These are phyloP conservation scores for Lasioglossum leucozonium DNA, from an alignment of 2,888 invertebrate genomes.

Conservation along the genomic window DNA sequence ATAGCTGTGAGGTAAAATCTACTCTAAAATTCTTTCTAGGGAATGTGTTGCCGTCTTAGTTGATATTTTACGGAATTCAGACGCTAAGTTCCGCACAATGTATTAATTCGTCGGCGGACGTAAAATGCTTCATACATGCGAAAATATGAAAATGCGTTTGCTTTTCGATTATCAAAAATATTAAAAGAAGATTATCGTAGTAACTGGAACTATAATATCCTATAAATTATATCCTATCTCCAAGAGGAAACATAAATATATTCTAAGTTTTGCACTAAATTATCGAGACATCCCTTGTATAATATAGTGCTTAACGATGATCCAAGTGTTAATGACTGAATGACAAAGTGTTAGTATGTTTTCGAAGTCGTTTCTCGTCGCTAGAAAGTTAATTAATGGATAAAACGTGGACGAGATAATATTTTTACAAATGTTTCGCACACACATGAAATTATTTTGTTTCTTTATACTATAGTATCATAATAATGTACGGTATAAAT, in stretches of 20 bases:
- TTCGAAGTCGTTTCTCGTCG: conserved; percentile 27
- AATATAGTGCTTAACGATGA: conserved; percentile 36
- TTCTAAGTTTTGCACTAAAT: conserved; percentile 20
- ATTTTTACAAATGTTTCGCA: conserved; percentile 69
- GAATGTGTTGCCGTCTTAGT: conserved; percentile 24
- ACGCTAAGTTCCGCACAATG: background rate
- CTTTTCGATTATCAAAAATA: conserved; percentile 24
- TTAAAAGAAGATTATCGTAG: conserved; percentile 11
- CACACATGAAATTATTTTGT: conserved; percentile 62
- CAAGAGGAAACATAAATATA: background rate
- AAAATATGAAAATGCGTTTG: conserved; percentile 19
- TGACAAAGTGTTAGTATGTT: conserved; percentile 48
- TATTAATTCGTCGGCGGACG: background rate
- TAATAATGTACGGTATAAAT: conserved; percentile 69
- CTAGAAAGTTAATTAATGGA: conserved; percentile 51
- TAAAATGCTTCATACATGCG: background rate
- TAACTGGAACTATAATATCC: conserved; percentile 1
- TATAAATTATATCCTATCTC: conserved; percentile 13
- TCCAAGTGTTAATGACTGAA: conserved; percentile 49
- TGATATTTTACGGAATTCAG: conserved; percentile 12
- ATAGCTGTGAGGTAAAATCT: background rate
- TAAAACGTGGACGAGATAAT: conserved; percentile 51
- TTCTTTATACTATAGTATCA: conserved; percentile 52
- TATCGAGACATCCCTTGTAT: conserved; percentile 23
- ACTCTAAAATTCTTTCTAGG: conserved; percentile 23